Evolutionary conservation across 2,113 vertebrate species (phyloP).

Genomic region (Platysteira castanea): DNA sequence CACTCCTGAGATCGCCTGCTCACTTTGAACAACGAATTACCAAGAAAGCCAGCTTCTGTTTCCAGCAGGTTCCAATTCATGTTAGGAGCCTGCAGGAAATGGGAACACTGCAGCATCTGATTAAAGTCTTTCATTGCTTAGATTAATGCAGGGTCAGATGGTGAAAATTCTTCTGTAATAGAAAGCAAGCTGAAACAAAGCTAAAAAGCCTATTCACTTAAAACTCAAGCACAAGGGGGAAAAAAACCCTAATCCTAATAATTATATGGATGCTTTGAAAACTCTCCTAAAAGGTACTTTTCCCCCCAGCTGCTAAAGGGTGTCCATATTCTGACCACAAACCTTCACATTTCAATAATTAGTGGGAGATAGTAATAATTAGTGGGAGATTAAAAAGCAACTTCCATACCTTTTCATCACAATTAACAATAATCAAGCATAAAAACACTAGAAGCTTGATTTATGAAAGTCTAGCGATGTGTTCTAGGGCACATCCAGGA

Average conservation of each 20-base stretch:
- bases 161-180: constrained; percentile 20
- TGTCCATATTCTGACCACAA: neutral
- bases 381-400: neutral
- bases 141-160: constrained; percentile 35
- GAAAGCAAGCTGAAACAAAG: constrained; percentile 11
- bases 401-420: neutral
- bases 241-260: neutral
- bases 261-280: neutral
- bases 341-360: neutral
- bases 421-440: neutral
- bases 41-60: constrained; percentile 13
- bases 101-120: constrained; percentile 38
- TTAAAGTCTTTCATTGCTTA: constrained; percentile 39
- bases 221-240: neutral
- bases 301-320: neutral
- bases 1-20: constrained; percentile 7
- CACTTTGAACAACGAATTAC: neutral
- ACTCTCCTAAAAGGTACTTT: neutral
- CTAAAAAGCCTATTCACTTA: neutral
- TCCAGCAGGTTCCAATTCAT: constrained; percentile 37
- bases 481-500: neutral
- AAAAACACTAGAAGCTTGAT: neutral
- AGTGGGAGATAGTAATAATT: neutral
- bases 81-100: constrained; percentile 42
- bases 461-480: neutral